Evolutionary conservation across 2,113 vertebrate genomes (phyloP), one percentile per base, ranked within the genome.

Genomic region (Limanda limanda): DNA sequence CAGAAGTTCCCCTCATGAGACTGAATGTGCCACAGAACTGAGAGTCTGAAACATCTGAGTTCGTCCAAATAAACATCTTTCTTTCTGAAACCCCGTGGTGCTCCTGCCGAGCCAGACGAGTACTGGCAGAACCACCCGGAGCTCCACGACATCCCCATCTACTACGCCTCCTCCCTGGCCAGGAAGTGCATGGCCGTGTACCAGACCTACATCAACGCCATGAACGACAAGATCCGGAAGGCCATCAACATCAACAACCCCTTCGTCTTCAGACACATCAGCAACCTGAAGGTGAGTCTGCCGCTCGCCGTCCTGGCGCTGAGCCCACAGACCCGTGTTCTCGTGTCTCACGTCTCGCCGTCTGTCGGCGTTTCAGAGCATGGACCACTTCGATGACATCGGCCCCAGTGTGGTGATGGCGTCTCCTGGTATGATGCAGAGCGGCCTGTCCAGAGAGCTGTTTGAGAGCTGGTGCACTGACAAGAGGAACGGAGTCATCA

Each of bases 121-220:
- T 99, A 99, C 90, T 99, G 97, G 97, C 97, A 98, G 93, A 99
- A 99, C 90, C 97, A 98, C 74, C 97, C 97, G 0, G 97, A 99
- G 55, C 96, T 99, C 12, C 97, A 99, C 1, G 97, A 98, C 73
- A 99, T 98, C 35, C 97, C 97, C 0, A 98, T 99, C 86, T 99
- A 99, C 86, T 99, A 99, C 8, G 97, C 97, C 0, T 99, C 97
- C 0, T 98, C 97, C 1, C 78, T 98, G 95, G 97, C 97, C 17
- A 96, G 97, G 91, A 98, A 99, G 75, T 98, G 97, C 68, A 99
- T 98, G 97, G 97, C 97, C 0, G 97, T 98, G 60, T 98, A 98
- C 84, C 97, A 98, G 94, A 99, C 97, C 0, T 98, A 99, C 0
- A 97, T 99, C 56, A 97, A 99, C 5, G 97, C 97, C 88, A 98